Evolutionary conservation across 2,797 vertebrate species (phyloP).

Genomic region (Antrozous pallidus): DNA sequence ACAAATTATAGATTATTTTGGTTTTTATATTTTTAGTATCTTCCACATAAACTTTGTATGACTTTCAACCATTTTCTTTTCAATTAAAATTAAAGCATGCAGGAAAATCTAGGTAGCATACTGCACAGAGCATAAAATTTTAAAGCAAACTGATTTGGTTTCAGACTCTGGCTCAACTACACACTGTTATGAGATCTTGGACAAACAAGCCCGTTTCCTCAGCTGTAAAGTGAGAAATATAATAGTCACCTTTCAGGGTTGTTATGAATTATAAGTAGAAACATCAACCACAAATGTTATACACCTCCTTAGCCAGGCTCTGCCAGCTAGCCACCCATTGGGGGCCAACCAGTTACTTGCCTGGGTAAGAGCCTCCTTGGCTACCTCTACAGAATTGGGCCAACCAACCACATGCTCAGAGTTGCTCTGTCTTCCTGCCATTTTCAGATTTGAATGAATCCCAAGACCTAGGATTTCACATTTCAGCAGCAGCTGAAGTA

Average conservation of each 20-base stretch:
- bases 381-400: background rate
- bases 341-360: background rate
- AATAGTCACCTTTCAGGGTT: background rate
- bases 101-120: background rate
- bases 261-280: background rate
- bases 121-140: background rate
- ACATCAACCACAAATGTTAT: background rate
- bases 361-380: background rate
- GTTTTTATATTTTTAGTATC: background rate
- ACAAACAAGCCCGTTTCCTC: background rate
- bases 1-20: background rate
- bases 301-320: background rate
- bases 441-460: slow-evolving; percentile 21
- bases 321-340: background rate
- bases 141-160: slow-evolving; percentile 6
- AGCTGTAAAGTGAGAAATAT: background rate
- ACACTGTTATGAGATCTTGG: background rate
- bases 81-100: background rate
- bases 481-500: background rate
- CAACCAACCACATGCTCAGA: background rate
- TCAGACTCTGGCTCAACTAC: slow-evolving; percentile 10
- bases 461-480: background rate
- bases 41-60: background rate
- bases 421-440: background rate
- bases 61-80: background rate